A percentile compares a stretch with the other conserved stretches of the same genome.
These are phyloP conservation scores for Corticium candelabrum DNA, from an alignment of 37 sponge, comb jelly and placozoan species.

Conservation along the genomic window DNA sequence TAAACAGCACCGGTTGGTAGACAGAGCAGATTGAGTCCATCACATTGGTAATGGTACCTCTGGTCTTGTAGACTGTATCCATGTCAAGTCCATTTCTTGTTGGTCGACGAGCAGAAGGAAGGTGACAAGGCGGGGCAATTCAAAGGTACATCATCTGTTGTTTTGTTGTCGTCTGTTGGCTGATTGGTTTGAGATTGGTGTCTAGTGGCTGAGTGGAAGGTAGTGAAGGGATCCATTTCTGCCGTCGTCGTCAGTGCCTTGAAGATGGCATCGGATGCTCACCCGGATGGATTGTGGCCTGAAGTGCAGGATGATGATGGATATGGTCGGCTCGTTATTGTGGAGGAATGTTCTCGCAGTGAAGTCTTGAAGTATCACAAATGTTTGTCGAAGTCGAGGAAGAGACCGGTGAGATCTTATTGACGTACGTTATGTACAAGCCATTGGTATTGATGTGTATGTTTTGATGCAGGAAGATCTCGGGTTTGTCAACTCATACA, in stretches of 20 bases:
- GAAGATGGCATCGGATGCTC: not conserved
- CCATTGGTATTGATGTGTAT: no score
- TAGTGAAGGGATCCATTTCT: not conserved
- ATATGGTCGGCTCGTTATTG: not conserved
- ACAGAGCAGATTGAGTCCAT: no score
- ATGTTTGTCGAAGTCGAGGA: not conserved
- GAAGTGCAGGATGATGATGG: not conserved
- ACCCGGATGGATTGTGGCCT: not conserved
- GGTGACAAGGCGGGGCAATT: no score
- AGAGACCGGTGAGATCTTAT: constrained; percentile 1
- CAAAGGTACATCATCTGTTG: no score
- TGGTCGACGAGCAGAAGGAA: not conserved
- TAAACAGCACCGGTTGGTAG: not conserved
- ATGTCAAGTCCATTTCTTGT: not conserved
- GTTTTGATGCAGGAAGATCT: not conserved
- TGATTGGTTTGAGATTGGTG: no score
- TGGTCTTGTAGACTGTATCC: not conserved
- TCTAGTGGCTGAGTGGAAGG: not conserved
- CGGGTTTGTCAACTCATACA: not conserved
- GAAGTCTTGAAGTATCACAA: not conserved
- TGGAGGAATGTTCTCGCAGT: not conserved
- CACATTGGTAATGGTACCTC: no score
- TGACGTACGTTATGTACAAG: no score
- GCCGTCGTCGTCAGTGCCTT: not conserved
- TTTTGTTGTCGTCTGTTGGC: no score